Conservation (phyloP, 2,113 vertebrate genomes). For the Coptodon bakossiorum region DNA sequence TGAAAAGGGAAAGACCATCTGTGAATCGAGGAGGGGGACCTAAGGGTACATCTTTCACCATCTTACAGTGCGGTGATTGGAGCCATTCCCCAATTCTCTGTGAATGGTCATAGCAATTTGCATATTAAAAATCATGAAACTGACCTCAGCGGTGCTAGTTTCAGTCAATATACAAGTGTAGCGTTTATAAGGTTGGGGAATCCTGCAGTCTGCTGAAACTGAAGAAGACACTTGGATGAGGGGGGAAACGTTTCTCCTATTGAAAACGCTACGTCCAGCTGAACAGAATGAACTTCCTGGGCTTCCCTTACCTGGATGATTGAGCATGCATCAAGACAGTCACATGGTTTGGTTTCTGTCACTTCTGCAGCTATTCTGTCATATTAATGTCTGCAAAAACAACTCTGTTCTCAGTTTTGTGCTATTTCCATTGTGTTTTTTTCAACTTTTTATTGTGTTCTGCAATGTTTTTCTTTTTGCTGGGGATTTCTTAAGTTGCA, state of each 20-base stretch:
- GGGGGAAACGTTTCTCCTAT: not conserved
- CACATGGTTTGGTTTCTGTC: not conserved
- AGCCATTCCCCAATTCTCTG: not conserved
- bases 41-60: not conserved
- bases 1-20: not conserved
- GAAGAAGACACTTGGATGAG: not conserved
- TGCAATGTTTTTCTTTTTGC: not conserved
- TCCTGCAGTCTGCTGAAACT: not conserved
- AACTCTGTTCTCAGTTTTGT: not conserved
- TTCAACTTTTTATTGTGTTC: not conserved
- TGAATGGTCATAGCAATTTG: not conserved
- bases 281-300: not conserved
- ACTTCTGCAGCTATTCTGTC: not conserved
- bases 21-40: fast-evolving
- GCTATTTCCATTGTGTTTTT: not conserved
- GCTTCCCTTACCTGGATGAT: not conserved
- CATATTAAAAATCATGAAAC: not conserved
- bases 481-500: not conserved
- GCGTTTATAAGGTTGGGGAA: not conserved
- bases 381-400: not conserved
- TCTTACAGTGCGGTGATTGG: not conserved
- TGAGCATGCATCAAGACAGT: not conserved
- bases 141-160: not conserved
- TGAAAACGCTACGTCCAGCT: not conserved
- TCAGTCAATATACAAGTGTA: not conserved